Base-by-base conservation (phyloP, 2,888 invertebrate genomes). In the Zygaena filipendulae region DNA sequence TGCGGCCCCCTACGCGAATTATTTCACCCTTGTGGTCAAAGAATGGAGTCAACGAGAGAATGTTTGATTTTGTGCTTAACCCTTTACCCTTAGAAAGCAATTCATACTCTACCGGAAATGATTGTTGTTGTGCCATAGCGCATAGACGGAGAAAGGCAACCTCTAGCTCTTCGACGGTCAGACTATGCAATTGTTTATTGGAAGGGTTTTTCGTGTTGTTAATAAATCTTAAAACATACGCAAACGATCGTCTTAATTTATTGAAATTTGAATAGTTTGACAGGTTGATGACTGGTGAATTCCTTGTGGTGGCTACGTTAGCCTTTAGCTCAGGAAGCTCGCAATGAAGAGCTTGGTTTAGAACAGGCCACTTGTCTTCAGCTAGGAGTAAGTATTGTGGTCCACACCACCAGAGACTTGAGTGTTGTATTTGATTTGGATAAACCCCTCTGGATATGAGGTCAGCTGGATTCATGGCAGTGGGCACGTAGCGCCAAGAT, bases 161-260 rank as follows among this genome's bases (percentile, higher is more conserved):
- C 18, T 19, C 13, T 12, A 42, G 8, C 12, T 44, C 45, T 4
- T 42, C 28, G 12, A 13, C 24, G 3, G 40, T 20, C n/a, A 42
- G 18, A 4, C 3, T 16, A 7, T 36, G 39, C 9, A 10, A 4
- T 0, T 19, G 22, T 16, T 36, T 42, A 13, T 31, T 32, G 8
- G 33, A 20, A 3, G 13, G 22, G 20, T 36, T 21, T 32, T 27
- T 40, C 4, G 28, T 0, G 14, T 41, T 43, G 21, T 23, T 28
- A 13, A 42, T 26, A 19, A 43, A 47, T 32, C 44, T 23, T 4
- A 6, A 13, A 4, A 41, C 24, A 13, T 38, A 40, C 4, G 39
- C 42, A 14, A 42, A 27, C 7, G 28, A 13, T 11, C 33, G 28
- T 34, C 33, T 28, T 5, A 47, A 14, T 12, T 11, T 40, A 13